Evolutionary conservation across 1,140 invertebrate genomes (phyloP).

Genomic region (Aradophagus sp.): DNA sequence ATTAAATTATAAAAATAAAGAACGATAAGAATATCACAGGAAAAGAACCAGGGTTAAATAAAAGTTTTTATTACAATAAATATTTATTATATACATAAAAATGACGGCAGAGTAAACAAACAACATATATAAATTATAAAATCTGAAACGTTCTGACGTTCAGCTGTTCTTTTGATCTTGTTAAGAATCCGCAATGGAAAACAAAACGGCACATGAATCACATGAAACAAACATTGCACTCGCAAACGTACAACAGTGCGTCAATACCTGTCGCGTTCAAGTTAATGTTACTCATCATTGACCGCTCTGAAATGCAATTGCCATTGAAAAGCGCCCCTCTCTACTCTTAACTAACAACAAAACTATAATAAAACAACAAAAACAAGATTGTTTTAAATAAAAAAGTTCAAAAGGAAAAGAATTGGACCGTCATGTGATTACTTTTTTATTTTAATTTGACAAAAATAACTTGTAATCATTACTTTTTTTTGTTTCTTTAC

Average conservation of each 20-base stretch:
- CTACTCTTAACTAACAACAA: too few relatives aligned
- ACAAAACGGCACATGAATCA: constrained; percentile 36
- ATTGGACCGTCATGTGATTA: too few relatives aligned
- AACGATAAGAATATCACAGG: background rate
- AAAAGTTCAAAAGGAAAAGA: too few relatives aligned
- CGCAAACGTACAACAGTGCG: constrained; percentile 27
- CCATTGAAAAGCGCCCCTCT: too few relatives aligned
- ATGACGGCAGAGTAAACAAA: constrained; percentile 48
- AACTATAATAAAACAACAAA: too few relatives aligned
- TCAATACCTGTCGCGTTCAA: constrained; percentile 4
- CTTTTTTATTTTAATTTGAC: too few relatives aligned
- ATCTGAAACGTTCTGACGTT: constrained; percentile 33
- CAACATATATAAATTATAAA: constrained; percentile 54
- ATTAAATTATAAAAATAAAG: too few relatives aligned
- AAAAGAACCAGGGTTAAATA: constrained; percentile 32
- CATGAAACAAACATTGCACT: constrained; percentile 48
- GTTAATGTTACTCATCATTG: constrained; percentile 5
- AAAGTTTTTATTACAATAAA: constrained; percentile 51
- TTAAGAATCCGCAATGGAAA: constrained; percentile 23
- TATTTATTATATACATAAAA: constrained; percentile 55
- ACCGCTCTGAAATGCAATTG: too few relatives aligned
- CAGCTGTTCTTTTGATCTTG: constrained; percentile 41
- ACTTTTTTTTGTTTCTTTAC: too few relatives aligned
- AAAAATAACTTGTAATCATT: too few relatives aligned
- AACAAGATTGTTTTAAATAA: too few relatives aligned